Conservation (phyloP, 2,888 invertebrate species). For the Saturnia pavonia region DNA sequence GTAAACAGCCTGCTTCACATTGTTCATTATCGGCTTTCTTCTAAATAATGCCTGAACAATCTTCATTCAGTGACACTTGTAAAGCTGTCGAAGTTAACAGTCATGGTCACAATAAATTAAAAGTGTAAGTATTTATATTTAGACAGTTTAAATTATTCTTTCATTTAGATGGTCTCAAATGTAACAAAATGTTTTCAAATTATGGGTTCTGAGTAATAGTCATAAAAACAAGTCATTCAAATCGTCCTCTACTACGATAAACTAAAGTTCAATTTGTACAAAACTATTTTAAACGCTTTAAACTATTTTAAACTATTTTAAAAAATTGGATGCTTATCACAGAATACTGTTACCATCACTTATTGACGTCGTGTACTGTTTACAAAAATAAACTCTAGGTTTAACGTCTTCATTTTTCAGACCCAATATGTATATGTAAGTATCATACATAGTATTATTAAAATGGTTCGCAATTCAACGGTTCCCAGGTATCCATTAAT, state of each 20-base stretch:
- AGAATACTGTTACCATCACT: no score
- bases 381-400: no score
- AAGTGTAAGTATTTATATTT: neutral
- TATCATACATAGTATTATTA: neutral
- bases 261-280: no score
- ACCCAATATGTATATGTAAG: neutral
- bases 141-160: neutral
- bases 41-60: neutral
- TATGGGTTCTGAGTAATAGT: no score
- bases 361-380: no score
- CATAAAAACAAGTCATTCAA: no score
- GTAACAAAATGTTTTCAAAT: no score
- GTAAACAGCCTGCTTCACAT: neutral
- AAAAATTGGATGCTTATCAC: no score
- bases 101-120: neutral
- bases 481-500: constrained; percentile 10
- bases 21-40: neutral
- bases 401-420: neutral
- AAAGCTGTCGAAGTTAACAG: neutral
- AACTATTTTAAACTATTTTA: no score
- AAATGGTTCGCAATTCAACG: neutral
- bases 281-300: no score
- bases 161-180: no score
- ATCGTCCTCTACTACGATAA: no score
- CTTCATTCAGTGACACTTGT: neutral